Evolutionary conservation across 2,797 vertebrate genomes (phyloP), one percentile per base, ranked within the genome.

Genomic region (Sparidentex hasta): DNA sequence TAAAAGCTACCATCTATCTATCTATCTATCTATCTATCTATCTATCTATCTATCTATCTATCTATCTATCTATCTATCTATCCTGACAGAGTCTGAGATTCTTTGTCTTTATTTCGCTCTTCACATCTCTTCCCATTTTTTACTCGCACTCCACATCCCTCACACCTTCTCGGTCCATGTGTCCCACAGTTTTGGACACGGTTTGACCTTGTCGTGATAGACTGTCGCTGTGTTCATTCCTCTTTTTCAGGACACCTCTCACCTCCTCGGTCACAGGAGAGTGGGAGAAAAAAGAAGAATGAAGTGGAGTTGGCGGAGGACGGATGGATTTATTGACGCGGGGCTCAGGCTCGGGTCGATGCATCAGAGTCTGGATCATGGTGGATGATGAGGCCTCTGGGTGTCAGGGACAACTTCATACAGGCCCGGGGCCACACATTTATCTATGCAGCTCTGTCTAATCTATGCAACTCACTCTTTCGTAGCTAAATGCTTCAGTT

Each of bases 301-400:
- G 89, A 74, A 89, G 85, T 58, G 56, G 80, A 89, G 89, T 82
- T 76, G 65, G 78, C 78, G 94, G 95, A 95, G 93, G 93, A 96
- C 87, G 94, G 96, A 97, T 97, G 96, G 97, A 98, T 98, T 98
- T 98, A 99, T 98, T 96, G 97, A 97, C 93, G 96, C 90, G 90
- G 41, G 93, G 95, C 96, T 96, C 94, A 90, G 96, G 96, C 96
- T 96, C 68, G 5, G 94, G 95, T 95, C 95, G 93, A 96, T 96
- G 95, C 95, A 97, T 97, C 96, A 96, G 95, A 92, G 91, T 94
- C 94, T 94, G 96, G 96, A 97, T 97, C 96, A 97, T 95, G 94
- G 96, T 94, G 95, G 96, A 97, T 97, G 96, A 98, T 97, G 96
- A 97, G 96, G 96, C 95, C 94, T 95, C 87, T 91, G 94, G 89